Conservation (phyloP, 2,888 invertebrate species). For the Dastarcus helophoroides region DNA sequence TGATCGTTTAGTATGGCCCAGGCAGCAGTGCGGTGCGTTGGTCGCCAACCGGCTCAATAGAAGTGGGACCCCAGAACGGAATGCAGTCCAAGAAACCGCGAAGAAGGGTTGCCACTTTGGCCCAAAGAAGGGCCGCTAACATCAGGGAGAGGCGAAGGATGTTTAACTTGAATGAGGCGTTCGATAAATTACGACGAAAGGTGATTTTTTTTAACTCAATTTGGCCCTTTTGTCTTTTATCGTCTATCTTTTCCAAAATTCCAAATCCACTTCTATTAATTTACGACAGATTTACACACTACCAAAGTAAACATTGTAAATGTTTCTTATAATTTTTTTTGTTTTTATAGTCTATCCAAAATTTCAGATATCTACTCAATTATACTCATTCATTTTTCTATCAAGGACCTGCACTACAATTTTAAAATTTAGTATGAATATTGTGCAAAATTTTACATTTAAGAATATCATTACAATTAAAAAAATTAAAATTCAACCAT, state of each 20-base stretch:
- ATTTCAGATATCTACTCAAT: too few species aligned
- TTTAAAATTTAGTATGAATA: too few species aligned
- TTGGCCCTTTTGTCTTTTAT: constrained; percentile 3
- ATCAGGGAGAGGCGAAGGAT: constrained; percentile 86
- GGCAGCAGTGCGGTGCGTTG: constrained; percentile 43
- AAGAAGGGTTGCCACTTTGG: constrained; percentile 79
- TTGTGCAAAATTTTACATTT: too few species aligned
- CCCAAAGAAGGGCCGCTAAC: constrained; percentile 84
- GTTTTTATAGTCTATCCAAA: too few species aligned
- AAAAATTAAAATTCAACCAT: too few species aligned
- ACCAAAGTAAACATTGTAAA: too few species aligned
- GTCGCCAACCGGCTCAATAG: constrained; percentile 30
- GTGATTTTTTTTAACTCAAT: constrained; percentile 34
- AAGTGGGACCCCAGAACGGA: constrained; percentile 23
- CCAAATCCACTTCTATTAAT: too few species aligned
- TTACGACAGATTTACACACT: too few species aligned
- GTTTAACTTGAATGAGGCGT: constrained; percentile 94
- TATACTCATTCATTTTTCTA: too few species aligned
- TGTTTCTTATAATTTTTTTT: constrained; percentile 5
- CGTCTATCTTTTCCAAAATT: neutral
- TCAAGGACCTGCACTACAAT: too few species aligned
- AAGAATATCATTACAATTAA: too few species aligned
- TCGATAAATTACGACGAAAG: constrained; percentile 83
- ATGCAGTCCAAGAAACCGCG: constrained; percentile 62
- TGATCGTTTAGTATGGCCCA: constrained; percentile 38